Conservation (phyloP, 2,113 vertebrate species). For the Sterrhoptilus dennistouni region DNA sequence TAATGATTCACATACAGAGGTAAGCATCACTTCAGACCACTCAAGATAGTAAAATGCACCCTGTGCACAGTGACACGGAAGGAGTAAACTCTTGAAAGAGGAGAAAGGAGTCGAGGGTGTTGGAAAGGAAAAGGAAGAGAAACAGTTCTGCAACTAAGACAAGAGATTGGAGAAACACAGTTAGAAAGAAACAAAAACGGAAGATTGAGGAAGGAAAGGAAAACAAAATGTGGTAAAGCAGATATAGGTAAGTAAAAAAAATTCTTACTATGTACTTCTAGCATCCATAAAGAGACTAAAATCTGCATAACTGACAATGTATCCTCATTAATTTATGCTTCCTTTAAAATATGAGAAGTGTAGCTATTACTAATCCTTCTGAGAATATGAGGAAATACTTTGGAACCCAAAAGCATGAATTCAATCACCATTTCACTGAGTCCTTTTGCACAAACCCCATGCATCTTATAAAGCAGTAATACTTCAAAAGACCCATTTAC, state of each 20-base stretch:
- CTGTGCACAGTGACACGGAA: not conserved
- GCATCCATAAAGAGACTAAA: not conserved
- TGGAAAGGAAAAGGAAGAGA: not conserved
- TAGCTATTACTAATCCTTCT: not conserved
- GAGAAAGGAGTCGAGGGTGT: not conserved
- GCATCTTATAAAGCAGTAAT: not conserved
- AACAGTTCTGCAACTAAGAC: not conserved
- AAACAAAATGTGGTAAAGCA: not conserved
- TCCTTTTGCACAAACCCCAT: not conserved
- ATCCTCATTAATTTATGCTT: not conserved
- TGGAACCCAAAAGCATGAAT: not conserved
- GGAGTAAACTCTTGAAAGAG: not conserved
- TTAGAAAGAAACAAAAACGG: not conserved
- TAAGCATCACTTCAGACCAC: not conserved
- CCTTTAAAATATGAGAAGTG: not conserved
- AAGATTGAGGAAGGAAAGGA: not conserved
- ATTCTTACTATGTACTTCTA: not conserved
- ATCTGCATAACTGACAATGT: not conserved
- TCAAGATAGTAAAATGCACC: not conserved
- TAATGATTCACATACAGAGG: not conserved
- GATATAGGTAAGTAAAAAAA: not conserved
- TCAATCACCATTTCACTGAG: not conserved
- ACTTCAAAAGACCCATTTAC: not conserved
- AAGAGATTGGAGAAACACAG: not conserved
- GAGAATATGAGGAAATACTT: not conserved